phyloP scores from a whole-genome alignment of 2,888 invertebrate species.

The Tachina fera region DNA sequence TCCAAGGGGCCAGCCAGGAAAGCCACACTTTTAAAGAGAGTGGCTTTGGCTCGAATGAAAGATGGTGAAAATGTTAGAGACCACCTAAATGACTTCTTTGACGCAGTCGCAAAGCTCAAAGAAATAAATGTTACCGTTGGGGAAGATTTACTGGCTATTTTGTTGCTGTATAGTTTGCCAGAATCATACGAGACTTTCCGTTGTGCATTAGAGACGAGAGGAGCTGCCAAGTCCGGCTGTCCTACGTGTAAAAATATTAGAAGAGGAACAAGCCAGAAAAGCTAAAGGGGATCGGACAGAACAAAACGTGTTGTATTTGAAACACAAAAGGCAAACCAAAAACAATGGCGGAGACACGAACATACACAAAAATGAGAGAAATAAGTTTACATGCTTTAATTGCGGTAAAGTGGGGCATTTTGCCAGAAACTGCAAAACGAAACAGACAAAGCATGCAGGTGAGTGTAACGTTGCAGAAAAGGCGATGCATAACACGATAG shows the following conservation, averaged over 20 bases:
- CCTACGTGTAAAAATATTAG: constrained; percentile 13
- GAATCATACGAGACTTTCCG: not conserved
- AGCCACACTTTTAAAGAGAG: constrained; percentile 79
- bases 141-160: constrained; percentile 76
- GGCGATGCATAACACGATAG: not conserved
- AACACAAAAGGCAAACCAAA: not conserved
- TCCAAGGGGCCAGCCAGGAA: constrained; percentile 80
- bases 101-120: constrained; percentile 77
- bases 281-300: not conserved
- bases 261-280: constrained; percentile 47
- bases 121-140: constrained; percentile 77
- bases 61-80: constrained; percentile 77
- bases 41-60: constrained; percentile 78
- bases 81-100: constrained; percentile 78
- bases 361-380: not conserved
- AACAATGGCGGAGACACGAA: not conserved
- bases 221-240: not conserved
- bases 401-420: not conserved
- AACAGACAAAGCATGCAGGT: not conserved
- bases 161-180: constrained; percentile 74
- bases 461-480: not conserved
- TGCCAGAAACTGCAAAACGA: constrained; percentile 4
- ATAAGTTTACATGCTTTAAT: constrained; percentile 7
- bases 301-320: not conserved
- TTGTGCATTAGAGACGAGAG: constrained; percentile 24